These are phyloP conservation scores for Neodon shergylaensis DNA, from an alignment of 2,113 vertebrate genomes.

Conservation along the genomic window DNA sequence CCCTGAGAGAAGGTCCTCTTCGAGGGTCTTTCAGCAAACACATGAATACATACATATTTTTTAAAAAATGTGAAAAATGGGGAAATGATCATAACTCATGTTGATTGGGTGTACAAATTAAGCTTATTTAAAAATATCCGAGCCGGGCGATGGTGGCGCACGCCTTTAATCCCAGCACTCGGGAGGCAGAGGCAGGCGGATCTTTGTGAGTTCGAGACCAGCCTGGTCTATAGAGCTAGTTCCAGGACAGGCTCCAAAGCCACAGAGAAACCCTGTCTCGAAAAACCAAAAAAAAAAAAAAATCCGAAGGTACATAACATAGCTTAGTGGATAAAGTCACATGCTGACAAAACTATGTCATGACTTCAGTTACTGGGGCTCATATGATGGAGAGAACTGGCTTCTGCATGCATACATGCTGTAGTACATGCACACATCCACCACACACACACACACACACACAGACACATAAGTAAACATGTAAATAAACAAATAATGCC, in stretches of 20 bases:
- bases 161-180: too few relatives aligned
- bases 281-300: too few relatives aligned
- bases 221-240: too few relatives aligned
- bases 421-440: not conserved
- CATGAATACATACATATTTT: not conserved
- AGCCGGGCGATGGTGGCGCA: too few relatives aligned
- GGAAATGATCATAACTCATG: not conserved
- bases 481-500: not conserved
- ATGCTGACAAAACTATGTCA: not conserved
- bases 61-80: not conserved
- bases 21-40: too few relatives aligned
- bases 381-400: not conserved
- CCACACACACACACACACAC: not conserved
- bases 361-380: not conserved
- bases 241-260: too few relatives aligned
- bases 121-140: not conserved
- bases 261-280: too few relatives aligned
- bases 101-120: not conserved
- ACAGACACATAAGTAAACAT: not conserved
- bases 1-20: too few relatives aligned
- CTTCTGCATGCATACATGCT: not conserved
- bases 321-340: not conserved
- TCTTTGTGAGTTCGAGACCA: too few relatives aligned
- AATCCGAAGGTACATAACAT: too few relatives aligned
- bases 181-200: too few relatives aligned